Base-by-base conservation (phyloP, 2,797 vertebrate species). In the Oryzias sinensis region DNA sequence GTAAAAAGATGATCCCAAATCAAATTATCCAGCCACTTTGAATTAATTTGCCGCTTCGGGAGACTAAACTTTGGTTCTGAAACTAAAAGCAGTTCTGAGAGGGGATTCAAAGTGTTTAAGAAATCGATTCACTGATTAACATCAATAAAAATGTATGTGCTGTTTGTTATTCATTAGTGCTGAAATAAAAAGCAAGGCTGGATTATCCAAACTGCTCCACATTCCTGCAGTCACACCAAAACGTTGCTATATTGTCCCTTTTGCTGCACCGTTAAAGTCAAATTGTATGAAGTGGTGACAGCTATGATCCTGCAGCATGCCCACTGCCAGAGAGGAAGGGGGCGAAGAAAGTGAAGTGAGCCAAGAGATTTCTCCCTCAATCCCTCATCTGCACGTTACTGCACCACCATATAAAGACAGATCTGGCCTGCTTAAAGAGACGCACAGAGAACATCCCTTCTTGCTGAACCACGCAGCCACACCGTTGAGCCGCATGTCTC, bases 331-430 rank as follows among this genome's bases (percentile, higher is more conserved):
- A 68, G 72, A 72, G 33, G 64, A 73, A 67, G 22, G 15, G 54
- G 68, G 76, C 52, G 67, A 81, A 61, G 69, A 65, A 29, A 71
- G 63, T 1, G 56, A 68, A 58, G 74, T 49, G 76, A 79, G 80
- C 64, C 70, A 80, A 79, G 62, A 65, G 77, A 77, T 83, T 81
- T 68, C 57, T 65, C 62, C 59, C 55, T 49, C 5, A 47, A 56
- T 68, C 3, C 45, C 56, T 72, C 53, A 58, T 57, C 60, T 43
- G 49, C 46, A 62, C 55, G 4, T 24, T 37, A 61, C 70, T 59
- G 40, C 62, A 53, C 71, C 52, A 72, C 76, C 78, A 68, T 80
- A 79, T 84, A 74, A 84, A 85, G 83, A 74, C 68, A 73, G 59
- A 54, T 61, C 46, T 50, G 18, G 56, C 52, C 49, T 55, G 72